Base-by-base conservation (phyloP, 2,888 invertebrate genomes). In the Dasysyrphus albostriatus region DNA sequence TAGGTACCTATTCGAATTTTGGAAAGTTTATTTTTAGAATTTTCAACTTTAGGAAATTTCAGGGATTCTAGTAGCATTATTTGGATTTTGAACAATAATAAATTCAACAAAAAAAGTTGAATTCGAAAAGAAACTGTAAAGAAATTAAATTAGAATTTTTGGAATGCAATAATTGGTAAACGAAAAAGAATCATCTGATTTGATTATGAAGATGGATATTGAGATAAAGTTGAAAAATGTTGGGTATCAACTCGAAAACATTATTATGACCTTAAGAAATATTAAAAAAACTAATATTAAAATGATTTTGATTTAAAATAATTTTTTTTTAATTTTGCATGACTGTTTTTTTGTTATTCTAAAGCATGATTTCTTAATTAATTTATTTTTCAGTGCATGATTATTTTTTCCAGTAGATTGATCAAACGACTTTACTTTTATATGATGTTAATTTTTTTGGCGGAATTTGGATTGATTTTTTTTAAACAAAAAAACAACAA, bases 401-500 rank as follows among this genome's bases (percentile, higher is more conserved):
- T 24, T 24, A 29, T n/a, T 67, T 34, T 32, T 34, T 59, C 14
- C 47, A 29, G 61, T 85, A 74, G 81, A 74, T 58, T 85, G 77
- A 82, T 85, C 84, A 81, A 73, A 47, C 67, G 65, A 47, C 39
- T 56, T 76, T 74, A 82, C 77, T 81, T 81, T 85, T 77, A 77
- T 81, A 74, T 51, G 44, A 63, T 42, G 14, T 59, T 32, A 32
- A 34, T 34, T 37, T 63, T 42, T 72, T 67, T 58, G 32, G 61
- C 42, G 63, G 12, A 69, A 39, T 73, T 83, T 59, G 69, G 69
- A 81, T 37, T 84, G 58, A 72, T 65, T 75, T 47, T 19, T 58
- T 39, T 16, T 44, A n/a, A 47, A 16, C 8, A 29, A 47, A 65
- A 16, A 34, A 65, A 47, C 58, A 69, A 63, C 34, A 65, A 32